Conservation (phyloP, 30 jellyfish, hydroid and myxozoan species). For the Aurelia coerulea region DNA sequence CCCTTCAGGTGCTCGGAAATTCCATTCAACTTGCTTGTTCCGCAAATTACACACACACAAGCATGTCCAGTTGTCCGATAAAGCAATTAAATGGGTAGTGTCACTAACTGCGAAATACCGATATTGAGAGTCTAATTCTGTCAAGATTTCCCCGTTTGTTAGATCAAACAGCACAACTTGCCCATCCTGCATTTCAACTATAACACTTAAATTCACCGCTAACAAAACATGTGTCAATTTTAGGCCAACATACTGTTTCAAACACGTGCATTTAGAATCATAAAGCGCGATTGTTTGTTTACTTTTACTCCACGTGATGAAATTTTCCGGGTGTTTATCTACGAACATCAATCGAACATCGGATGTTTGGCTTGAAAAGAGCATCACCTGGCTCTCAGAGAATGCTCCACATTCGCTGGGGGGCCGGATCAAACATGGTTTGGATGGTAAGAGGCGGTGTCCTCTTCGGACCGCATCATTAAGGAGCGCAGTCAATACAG, state of each 20-base stretch:
- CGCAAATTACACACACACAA: conserved; percentile 44
- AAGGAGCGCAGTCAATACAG: conserved; percentile 1
- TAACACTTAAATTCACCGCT: neutral
- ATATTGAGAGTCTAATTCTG: conserved; percentile 30
- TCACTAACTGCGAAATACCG: conserved; percentile 74
- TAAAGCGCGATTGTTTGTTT: conserved; percentile 18
- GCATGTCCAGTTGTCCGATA: conserved; percentile 32
- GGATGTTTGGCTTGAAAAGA: conserved; percentile 11
- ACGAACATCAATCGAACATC: conserved; percentile 46
- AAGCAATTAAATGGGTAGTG: conserved; percentile 38
- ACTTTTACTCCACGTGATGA: conserved; percentile 53
- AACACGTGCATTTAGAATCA: conserved; percentile 29
- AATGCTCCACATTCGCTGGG: conserved; percentile 70
- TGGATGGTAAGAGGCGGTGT: conserved; percentile 57
- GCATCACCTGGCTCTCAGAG: conserved; percentile 26
- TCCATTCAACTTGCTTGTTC: conserved; percentile 60
- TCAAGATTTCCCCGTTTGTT: neutral
- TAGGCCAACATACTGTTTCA: conserved; percentile 16
- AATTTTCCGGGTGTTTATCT: conserved; percentile 37
- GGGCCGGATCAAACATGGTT: conserved; percentile 56
- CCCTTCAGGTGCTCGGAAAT: conserved; percentile 68
- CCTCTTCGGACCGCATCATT: conserved; percentile 32
- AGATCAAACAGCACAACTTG: conserved; percentile 36
- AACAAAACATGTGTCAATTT: conserved; percentile 33
- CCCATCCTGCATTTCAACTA: conserved; percentile 54